phyloP scores from a whole-genome alignment of 2,113 vertebrate genomes.

The Dolichotis patagonum region DNA sequence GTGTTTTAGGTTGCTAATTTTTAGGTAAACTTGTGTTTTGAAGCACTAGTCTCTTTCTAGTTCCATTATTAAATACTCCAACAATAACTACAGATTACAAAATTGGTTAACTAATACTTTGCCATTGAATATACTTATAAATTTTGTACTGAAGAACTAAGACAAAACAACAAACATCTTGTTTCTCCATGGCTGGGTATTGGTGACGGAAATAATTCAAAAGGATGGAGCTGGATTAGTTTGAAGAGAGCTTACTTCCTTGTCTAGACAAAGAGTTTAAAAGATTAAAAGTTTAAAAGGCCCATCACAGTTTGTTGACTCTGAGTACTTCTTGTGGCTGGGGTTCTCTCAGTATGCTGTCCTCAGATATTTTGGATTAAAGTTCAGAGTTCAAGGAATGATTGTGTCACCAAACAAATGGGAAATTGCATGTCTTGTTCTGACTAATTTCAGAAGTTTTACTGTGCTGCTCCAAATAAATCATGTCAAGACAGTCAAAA shows the following conservation, averaged over 20 bases:
- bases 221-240: background rate
- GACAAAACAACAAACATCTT: background rate
- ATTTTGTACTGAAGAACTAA: background rate
- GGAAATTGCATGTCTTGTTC: background rate
- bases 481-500: background rate
- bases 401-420: background rate
- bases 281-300: too few species aligned
- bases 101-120: background rate
- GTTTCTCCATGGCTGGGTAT: background rate
- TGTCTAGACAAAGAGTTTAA: background rate
- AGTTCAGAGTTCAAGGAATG: background rate
- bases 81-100: background rate
- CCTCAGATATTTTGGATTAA: background rate
- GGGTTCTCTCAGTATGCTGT: background rate
- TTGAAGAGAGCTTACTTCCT: background rate
- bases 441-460: background rate
- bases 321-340: background rate
- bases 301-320: background rate
- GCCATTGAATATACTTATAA: background rate
- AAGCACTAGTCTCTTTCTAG: background rate
- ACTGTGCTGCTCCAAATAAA: accelerated
- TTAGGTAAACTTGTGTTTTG: background rate
- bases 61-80: background rate
- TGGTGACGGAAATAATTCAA: background rate
- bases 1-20: background rate